Conservation (phyloP, 2,797 vertebrate genomes). For the Lepilemur ruficaudatus region DNA sequence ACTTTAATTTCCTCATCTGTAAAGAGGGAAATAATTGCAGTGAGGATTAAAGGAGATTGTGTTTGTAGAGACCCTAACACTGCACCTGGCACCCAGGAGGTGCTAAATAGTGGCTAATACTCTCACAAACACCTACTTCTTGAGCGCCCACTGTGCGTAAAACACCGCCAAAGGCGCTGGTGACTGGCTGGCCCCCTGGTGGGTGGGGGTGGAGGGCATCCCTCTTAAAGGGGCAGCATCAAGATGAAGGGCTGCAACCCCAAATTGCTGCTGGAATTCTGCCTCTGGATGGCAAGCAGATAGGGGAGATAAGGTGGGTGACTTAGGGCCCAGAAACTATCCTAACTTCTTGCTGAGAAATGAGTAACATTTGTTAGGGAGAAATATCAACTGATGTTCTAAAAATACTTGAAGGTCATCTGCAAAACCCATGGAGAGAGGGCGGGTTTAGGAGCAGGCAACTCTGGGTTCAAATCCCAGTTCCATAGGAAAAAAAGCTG, state of each 20-base stretch:
- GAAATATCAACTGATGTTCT: neutral
- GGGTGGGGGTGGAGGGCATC: too few species aligned
- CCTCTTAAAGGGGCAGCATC: neutral
- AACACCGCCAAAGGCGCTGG: neutral
- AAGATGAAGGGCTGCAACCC: neutral
- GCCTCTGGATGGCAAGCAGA: neutral
- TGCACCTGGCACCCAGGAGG: neutral
- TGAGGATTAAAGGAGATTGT: neutral
- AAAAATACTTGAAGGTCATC: neutral
- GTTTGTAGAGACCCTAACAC: neutral
- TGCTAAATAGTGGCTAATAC: neutral
- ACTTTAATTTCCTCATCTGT: neutral
- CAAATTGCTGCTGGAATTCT: neutral
- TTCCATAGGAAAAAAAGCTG: too few species aligned
- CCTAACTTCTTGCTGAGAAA: neutral
- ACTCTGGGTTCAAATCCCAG: neutral
- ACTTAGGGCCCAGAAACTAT: neutral
- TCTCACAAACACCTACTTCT: neutral
- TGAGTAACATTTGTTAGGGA: neutral
- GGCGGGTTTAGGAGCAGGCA: neutral
- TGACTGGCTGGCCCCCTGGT: neutral
- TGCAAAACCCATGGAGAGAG: neutral
- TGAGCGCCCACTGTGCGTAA: rapidly evolving
- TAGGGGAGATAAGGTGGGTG: rapidly evolving
- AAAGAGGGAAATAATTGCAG: neutral